Evolutionary conservation across 2,888 invertebrate genomes (phyloP), one percentile per base, ranked within the genome.

Genomic region (Trichopria drosophilae): DNA sequence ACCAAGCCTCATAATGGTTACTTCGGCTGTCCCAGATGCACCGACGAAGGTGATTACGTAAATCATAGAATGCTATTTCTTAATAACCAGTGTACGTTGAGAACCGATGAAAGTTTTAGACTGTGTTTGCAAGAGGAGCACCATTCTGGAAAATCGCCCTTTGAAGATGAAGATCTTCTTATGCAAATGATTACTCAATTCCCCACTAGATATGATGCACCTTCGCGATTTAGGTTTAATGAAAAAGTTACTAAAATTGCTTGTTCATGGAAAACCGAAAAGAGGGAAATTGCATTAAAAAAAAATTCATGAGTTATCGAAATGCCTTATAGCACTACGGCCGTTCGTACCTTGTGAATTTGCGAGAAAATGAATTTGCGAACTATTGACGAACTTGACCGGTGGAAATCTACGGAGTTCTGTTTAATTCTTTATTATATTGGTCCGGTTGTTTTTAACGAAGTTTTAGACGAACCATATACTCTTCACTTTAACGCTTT

Each of bases 401-500:
- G 39, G 13, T 60, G 52, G 48, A 58, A 58, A 39, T 52, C 58
- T 4, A 58, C 56, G 9, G 59, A 61, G 35, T 47, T 51, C 10
- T 43, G 59, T 19, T 39, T 46, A 9, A 49, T 59, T 19, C 31
- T 60, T 6, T 19, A 57, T 6, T 61, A 61, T 20, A 31, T 56
- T 20, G 64, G 62, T 19, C 50, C 57, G 6, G 31, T 56, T 26
- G 41, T 57, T 26, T 34, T 61, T 15, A 55, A 53, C 35, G 23
- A 48, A 24, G 7, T 51, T 22, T 16, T 59, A 23, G 37, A 28
- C 15, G 31, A 44, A 15, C 12, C 44, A 19, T 31, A 54, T 13
- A 58, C 56, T 20, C 29, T 35, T 15, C 60, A 61, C 48, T 61
- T 63, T 42, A 41, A 55, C 24, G 42, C 49, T 15, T 43, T 62